Conservation (phyloP, 2,797 vertebrate genomes). For the Oreortyx pictus region DNA sequence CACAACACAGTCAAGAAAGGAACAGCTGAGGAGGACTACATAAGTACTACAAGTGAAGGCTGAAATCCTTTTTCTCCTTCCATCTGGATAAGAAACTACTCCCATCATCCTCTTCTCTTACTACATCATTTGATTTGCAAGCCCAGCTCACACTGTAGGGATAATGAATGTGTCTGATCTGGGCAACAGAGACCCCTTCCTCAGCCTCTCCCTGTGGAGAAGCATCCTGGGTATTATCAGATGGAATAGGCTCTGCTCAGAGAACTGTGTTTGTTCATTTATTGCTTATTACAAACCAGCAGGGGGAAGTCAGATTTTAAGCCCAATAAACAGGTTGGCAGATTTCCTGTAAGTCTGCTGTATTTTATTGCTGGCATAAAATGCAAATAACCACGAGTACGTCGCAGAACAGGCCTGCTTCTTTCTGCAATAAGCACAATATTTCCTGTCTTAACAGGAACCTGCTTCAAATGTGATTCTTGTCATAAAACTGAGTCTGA, state of each 20-base stretch:
- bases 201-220: neutral
- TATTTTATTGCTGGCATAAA: constrained; percentile 48
- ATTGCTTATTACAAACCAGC: neutral
- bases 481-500: neutral
- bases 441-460: constrained; percentile 13
- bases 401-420: neutral
- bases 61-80: neutral
- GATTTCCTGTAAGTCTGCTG: constrained; percentile 37
- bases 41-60: neutral
- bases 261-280: neutral
- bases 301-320: constrained; percentile 32
- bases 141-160: neutral
- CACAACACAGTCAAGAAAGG: neutral
- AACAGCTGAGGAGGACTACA: neutral
- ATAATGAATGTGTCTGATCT: neutral
- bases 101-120: neutral
- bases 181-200: neutral
- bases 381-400: constrained; percentile 13
- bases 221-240: neutral
- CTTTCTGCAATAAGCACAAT: neutral
- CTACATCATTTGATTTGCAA: neutral
- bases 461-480: neutral
- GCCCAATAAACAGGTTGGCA: constrained; percentile 36
- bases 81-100: neutral
- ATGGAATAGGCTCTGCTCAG: neutral